Base-by-base conservation (phyloP, 2,888 invertebrate species). In the Drosophila algonquin region DNA sequence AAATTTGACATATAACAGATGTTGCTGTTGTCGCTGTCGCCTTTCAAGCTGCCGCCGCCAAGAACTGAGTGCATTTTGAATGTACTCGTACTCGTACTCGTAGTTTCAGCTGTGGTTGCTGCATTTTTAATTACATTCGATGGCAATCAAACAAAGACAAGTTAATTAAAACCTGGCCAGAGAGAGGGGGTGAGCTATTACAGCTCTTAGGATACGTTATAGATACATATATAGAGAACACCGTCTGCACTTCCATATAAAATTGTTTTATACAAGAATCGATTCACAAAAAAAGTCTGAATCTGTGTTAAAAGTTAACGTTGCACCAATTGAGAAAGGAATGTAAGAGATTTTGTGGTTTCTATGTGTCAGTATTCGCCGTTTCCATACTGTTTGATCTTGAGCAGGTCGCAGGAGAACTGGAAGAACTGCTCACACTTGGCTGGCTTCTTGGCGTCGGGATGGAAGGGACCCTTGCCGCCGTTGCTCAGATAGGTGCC, bases 401-500 rank as follows among this genome's bases (percentile, higher is more conserved):
- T 92, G 12, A 95, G 90, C 88, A 95, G 90, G 47, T 94, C 92
- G 84, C 94, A 95, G 47, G 96, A 95, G 68, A 95, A 92, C 63
- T 95, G 93, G 92, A 96, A 96, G 45, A 97, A 92, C 89, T 93
- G 93, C 81, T 95, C 94, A 91, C 96, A 96, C 59, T 94, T 89
- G 3, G 93, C 92, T 44, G 91, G 82, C 85, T 95, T 93, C 71
- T 94, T 93, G 3, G 95, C 95, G 77, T 93, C 93, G 1, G 92
- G 85, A 79, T 93, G 93, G 64, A 94, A 93, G 3, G 93, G 92
- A 0, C 93, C 93, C 81, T 94, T 94, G 70, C 93, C 92, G 86
- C 97, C 96, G 90, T 97, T 97, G 87, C 95, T 95, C 40, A 97
- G 94, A 89, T 98, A 98, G 5, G 94, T 93, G n/a, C 98, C 98